These are phyloP conservation scores for Eulemur coronatus DNA, from an alignment of 2,797 vertebrate species.

Conservation along the genomic window DNA sequence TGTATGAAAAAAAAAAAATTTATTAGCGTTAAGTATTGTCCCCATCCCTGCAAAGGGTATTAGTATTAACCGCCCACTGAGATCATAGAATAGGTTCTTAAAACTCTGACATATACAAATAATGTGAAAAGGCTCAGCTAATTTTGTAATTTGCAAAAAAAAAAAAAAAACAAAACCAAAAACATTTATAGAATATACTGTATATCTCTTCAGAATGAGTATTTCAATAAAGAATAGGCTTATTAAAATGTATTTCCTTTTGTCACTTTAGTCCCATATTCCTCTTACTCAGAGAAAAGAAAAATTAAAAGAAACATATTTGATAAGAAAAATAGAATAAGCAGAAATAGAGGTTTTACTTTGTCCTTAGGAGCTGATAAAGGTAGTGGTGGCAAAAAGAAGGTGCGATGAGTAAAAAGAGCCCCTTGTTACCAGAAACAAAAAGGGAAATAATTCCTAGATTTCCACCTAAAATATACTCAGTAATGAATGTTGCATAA, in stretches of 20 bases:
- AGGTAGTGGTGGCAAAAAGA: background rate
- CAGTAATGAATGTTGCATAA: background rate
- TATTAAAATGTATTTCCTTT: background rate
- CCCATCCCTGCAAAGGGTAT: background rate
- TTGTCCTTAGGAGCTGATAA: background rate
- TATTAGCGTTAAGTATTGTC: conserved; percentile 28
- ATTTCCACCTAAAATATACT: background rate
- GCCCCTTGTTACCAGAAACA: background rate
- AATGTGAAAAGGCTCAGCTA: conserved; percentile 18
- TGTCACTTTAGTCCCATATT: background rate
- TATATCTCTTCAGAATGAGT: background rate
- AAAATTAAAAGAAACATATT: background rate
- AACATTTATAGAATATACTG: background rate
- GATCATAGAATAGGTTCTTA: conserved; percentile 31
- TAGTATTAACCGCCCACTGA: conserved; percentile 9
- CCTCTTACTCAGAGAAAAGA: background rate
- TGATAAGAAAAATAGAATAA: background rate
- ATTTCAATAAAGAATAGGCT: background rate
- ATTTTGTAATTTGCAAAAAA: background rate
- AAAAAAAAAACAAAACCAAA: background rate
- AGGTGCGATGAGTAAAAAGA: background rate
- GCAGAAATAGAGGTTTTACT: background rate
- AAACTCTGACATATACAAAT: conserved; percentile 16
- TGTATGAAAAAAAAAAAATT: background rate
- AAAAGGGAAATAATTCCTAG: background rate